Percentiles rank a stretch among this genome's conserved stretches.
These are phyloP conservation scores for Belonocnema kinseyi DNA, from an alignment of 1,140 invertebrate genomes.

Conservation along the genomic window DNA sequence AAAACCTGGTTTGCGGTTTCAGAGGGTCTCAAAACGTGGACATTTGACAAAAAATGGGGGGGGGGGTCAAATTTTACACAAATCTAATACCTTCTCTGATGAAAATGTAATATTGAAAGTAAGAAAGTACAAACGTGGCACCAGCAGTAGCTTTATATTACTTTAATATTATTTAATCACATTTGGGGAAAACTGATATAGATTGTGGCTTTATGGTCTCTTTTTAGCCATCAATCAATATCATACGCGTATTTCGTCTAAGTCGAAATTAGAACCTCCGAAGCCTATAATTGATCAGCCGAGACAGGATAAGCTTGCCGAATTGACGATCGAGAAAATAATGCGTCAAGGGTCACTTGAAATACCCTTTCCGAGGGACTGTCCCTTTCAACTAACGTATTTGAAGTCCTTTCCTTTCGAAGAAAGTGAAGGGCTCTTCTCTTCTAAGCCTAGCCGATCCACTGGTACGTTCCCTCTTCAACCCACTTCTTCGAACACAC, in stretches of 20 bases:
- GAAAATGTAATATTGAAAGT: too few species aligned
- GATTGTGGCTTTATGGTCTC: too few species aligned
- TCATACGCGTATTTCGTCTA: not conserved
- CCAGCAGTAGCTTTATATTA: too few species aligned
- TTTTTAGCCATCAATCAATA: too few species aligned
- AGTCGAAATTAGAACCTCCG: not conserved
- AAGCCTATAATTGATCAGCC: not conserved
- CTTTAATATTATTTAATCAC: too few species aligned
- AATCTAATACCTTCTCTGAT: too few species aligned
- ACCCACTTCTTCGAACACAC: slow-evolving; percentile 33
- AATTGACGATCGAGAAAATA: slow-evolving; percentile 62
- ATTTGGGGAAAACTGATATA: too few species aligned
- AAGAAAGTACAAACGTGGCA: too few species aligned
- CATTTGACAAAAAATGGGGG: too few species aligned
- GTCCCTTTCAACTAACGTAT: slow-evolving; percentile 53
- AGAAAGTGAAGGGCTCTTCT: slow-evolving; percentile 50
- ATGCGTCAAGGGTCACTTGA: slow-evolving; percentile 60
- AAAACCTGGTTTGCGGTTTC: too few species aligned
- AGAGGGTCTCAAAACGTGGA: too few species aligned
- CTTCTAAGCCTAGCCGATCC: slow-evolving; percentile 39
- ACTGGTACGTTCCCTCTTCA: slow-evolving; percentile 34
- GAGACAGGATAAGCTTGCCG: slow-evolving; percentile 28
- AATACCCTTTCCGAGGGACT: slow-evolving; percentile 44
- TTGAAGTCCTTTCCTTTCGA: slow-evolving; percentile 59
- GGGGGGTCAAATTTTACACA: too few species aligned